phyloP scores from a whole-genome alignment of 2,888 invertebrate genomes.

The Agrilus mali region DNA sequence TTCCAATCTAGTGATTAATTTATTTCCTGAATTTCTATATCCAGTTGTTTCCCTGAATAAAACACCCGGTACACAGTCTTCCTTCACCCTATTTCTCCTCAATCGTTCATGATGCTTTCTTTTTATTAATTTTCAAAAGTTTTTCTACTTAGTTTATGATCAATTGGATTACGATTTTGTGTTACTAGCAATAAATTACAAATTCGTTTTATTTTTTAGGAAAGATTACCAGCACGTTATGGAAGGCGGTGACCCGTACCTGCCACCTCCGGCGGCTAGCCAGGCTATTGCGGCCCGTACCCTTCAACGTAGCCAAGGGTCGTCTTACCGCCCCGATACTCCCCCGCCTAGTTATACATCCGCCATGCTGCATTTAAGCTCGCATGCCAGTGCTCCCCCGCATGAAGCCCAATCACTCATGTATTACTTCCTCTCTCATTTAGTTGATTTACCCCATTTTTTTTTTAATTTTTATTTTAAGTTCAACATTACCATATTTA shows the following conservation, averaged over 20 bases:
- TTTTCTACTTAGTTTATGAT: background rate
- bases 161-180: background rate
- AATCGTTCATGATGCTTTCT: no score
- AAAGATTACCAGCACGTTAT: conserved; percentile 71
- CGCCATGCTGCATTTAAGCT: conserved; percentile 39
- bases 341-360: conserved; percentile 49
- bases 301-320: conserved; percentile 56
- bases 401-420: conserved; percentile 33
- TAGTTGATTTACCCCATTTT: conserved; percentile 7
- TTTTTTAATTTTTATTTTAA: no score
- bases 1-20: no score
- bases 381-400: conserved; percentile 31
- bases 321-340: conserved; percentile 46
- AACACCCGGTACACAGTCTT: no score
- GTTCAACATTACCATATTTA: no score
- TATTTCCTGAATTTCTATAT: no score
- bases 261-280: conserved; percentile 47
- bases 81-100: no score
- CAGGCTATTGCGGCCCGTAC: conserved; percentile 50
- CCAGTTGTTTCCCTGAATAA: no score
- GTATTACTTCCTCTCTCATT: conserved; percentile 23
- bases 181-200: background rate
- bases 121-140: no score
- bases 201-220: conserved; percentile 35
- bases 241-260: conserved; percentile 67